These are phyloP conservation scores for Leucoptera coffeella DNA, from an alignment of 2,888 invertebrate genomes.

Conservation along the genomic window DNA sequence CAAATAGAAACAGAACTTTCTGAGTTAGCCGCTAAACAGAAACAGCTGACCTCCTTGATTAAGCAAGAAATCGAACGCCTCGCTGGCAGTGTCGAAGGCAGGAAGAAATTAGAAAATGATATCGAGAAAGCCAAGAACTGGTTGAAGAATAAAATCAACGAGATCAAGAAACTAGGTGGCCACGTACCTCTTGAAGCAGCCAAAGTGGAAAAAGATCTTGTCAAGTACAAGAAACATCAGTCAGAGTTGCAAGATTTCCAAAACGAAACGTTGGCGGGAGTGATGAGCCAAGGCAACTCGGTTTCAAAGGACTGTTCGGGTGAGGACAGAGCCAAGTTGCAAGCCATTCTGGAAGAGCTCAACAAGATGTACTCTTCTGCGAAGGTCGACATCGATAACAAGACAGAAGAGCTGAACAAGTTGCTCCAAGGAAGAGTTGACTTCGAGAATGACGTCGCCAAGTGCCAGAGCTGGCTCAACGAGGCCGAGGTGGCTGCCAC, in stretches of 20 bases:
- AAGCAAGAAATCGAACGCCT: constrained; percentile 69
- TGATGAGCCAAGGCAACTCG: constrained; percentile 67
- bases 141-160: constrained; percentile 71
- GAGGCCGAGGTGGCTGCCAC: constrained; percentile 85
- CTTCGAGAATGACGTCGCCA: constrained; percentile 75
- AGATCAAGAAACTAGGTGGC: constrained; percentile 68
- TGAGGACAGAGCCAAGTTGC: constrained; percentile 59
- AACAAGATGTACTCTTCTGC: constrained; percentile 66
- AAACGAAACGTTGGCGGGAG: constrained; percentile 66
- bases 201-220: constrained; percentile 78
- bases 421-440: constrained; percentile 70
- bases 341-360: constrained; percentile 62
- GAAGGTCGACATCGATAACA: constrained; percentile 66
- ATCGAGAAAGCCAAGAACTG: constrained; percentile 75
- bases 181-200: constrained; percentile 73
- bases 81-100: constrained; percentile 62
- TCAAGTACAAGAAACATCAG: constrained; percentile 68
- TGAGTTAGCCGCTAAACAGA: constrained; percentile 68
- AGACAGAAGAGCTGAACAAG: constrained; percentile 64
- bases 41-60: constrained; percentile 62
- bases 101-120: constrained; percentile 71
- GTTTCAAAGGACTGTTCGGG: constrained; percentile 78
- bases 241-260: constrained; percentile 72
- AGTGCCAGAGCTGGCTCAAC: constrained; percentile 82
- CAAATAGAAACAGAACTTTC: constrained; percentile 69